phyloP scores from a whole-genome alignment of 2,888 invertebrate genomes.

The Caenorhabditis macrosperma region DNA sequence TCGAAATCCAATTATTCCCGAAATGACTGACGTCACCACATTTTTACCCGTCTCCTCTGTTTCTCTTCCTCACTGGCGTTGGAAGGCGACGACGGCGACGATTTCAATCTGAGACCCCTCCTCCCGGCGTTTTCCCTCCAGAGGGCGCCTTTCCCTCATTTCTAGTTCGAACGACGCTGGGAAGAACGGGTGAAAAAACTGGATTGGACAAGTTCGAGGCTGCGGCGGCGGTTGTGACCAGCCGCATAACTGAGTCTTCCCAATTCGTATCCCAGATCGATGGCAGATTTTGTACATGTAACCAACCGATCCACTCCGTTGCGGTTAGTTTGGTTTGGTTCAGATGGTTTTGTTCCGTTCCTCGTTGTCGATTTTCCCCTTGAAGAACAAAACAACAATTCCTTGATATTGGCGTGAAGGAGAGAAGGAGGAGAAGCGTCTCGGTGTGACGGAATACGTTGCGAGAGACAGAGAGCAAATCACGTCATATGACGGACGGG shows the following conservation, averaged over 20 bases:
- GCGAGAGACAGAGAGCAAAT: too few species aligned
- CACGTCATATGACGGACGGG: neutral
- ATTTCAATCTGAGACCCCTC: slow-evolving; percentile 44
- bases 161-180: slow-evolving; percentile 52
- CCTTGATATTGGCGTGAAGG: too few species aligned
- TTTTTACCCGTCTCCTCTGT: slow-evolving; percentile 1
- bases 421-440: too few species aligned
- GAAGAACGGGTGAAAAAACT: slow-evolving; percentile 57
- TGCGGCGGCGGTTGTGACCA: slow-evolving; percentile 30
- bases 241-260: slow-evolving; percentile 49
- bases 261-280: slow-evolving; percentile 48
- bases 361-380: neutral
- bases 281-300: slow-evolving; percentile 38
- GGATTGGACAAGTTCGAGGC: slow-evolving; percentile 56
- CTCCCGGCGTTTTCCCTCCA: slow-evolving; percentile 21
- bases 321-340: neutral
- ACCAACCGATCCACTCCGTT: neutral
- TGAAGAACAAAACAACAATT: too few species aligned
- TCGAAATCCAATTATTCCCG: slow-evolving; percentile 39
- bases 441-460: too few species aligned
- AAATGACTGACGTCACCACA: slow-evolving; percentile 39
- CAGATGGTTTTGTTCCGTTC: neutral
- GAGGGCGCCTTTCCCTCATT: slow-evolving; percentile 29
- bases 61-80: slow-evolving; percentile 5
- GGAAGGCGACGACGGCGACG: neutral